Conservation (phyloP, 2,113 vertebrate species). For the Pimephales promelas region DNA sequence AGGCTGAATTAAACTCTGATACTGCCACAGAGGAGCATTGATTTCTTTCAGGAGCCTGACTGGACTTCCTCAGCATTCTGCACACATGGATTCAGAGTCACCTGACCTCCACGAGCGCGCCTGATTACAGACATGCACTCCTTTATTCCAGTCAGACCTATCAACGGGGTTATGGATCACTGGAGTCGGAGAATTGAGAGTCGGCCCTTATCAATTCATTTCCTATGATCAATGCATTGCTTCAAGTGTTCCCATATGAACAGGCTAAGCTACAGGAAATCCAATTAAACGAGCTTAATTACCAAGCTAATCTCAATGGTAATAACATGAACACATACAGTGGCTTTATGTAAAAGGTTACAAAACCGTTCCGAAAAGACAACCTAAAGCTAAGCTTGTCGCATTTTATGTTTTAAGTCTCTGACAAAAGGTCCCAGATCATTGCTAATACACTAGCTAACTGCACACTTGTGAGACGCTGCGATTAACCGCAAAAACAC, state of each 20-base stretch:
- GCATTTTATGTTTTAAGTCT: not conserved
- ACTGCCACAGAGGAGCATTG: constrained; percentile 70
- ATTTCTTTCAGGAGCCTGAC: constrained; percentile 71
- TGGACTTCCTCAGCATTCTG: constrained; percentile 59
- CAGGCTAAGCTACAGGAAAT: constrained; percentile 9
- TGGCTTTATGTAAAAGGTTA: constrained; percentile 22
- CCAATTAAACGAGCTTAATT: constrained; percentile 29
- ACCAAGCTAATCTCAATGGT: constrained; percentile 18
- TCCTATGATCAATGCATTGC: constrained; percentile 34
- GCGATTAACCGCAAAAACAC: not conserved
- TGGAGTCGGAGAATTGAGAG: constrained; percentile 29
- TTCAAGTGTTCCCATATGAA: constrained; percentile 26
- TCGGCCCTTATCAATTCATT: constrained; percentile 32
- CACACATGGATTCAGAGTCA: constrained; percentile 48
- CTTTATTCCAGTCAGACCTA: constrained; percentile 20
- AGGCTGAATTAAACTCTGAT: constrained; percentile 63
- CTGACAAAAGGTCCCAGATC: not conserved
- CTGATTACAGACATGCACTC: constrained; percentile 24
- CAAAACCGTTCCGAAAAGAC: not conserved
- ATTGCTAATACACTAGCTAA: not conserved
- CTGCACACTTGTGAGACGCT: not conserved
- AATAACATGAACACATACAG: constrained; percentile 11
- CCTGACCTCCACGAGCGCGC: constrained; percentile 34
- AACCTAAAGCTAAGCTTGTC: constrained; percentile 14
- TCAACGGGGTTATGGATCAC: not conserved